Conservation (phyloP, 2,797 vertebrate genomes). For the Glossophaga mutica region DNA sequence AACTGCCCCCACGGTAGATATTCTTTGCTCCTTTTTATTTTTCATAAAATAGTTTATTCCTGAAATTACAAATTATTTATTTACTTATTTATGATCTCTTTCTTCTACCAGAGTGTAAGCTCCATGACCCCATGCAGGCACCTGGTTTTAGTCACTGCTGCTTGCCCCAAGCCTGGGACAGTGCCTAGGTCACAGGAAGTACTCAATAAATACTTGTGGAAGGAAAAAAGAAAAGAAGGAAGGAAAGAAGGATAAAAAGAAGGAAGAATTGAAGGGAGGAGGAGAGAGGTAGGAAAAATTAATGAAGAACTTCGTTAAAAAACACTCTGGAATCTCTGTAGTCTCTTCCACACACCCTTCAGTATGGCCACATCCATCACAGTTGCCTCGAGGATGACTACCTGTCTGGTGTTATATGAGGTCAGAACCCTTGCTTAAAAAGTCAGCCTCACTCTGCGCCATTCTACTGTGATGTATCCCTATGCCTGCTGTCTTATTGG, state of each 20-base stretch:
- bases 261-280: neutral
- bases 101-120: neutral
- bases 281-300: neutral
- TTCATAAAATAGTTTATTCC: neutral
- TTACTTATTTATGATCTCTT: neutral
- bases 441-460: neutral
- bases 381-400: neutral
- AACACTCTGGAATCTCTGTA: neutral
- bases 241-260: no score
- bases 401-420: neutral
- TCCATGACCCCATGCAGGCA: neutral
- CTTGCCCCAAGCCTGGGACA: neutral
- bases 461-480: neutral
- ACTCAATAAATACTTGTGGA: neutral
- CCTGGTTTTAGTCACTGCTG: neutral
- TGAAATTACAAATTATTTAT: conserved; percentile 2
- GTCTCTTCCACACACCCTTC: neutral
- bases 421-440: neutral
- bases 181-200: neutral
- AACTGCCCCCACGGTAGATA: neutral
- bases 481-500: neutral
- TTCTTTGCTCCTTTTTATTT: neutral
- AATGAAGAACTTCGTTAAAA: neutral
- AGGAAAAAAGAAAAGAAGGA: neutral
- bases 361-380: neutral